These are phyloP conservation scores for Trichonephila inaurata DNA, from an alignment of 1,140 invertebrate species.

Conservation along the genomic window DNA sequence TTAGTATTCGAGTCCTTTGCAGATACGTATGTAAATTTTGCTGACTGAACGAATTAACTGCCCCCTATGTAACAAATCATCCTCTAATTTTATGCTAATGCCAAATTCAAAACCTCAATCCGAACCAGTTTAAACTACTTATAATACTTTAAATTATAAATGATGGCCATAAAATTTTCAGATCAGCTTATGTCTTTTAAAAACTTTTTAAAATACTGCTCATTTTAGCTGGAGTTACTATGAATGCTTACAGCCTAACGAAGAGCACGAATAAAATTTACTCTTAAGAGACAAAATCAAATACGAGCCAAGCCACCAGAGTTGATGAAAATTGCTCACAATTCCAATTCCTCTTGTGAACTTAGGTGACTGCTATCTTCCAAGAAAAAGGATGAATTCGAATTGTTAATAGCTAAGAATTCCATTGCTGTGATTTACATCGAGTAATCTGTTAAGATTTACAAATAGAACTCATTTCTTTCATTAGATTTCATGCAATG, in stretches of 20 bases:
- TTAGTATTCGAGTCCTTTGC: too few species aligned
- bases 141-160: background rate
- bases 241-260: background rate
- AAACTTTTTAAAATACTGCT: background rate
- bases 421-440: conserved; percentile 17
- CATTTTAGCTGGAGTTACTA: background rate
- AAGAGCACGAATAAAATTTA: background rate
- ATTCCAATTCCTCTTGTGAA: background rate
- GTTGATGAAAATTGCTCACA: background rate
- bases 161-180: background rate
- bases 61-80: background rate
- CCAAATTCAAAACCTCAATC: background rate
- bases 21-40: too few species aligned
- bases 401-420: conserved; percentile 22
- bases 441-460: conserved; percentile 19
- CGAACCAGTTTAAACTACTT: background rate
- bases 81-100: background rate
- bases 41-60: too few species aligned
- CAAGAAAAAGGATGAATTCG: conserved; percentile 15
- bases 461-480: conserved; percentile 53
- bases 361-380: background rate
- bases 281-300: background rate
- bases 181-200: background rate
- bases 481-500: conserved; percentile 50
- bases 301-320: background rate